Evolutionary conservation across 1,140 invertebrate species (phyloP).

Genomic region (Drosophila eugracilis): DNA sequence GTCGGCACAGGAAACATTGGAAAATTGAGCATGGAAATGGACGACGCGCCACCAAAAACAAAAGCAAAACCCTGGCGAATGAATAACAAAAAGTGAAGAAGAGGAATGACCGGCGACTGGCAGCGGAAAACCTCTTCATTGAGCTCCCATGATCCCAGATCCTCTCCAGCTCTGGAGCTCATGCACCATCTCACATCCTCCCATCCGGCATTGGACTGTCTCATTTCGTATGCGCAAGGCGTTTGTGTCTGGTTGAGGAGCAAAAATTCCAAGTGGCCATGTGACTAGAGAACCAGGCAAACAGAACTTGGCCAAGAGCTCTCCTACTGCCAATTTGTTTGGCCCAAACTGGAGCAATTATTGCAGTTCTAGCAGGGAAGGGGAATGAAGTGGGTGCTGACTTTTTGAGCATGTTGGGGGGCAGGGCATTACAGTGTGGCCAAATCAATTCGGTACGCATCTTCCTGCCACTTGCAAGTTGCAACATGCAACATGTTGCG

Average conservation of each 20-base stretch:
- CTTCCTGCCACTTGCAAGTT: constrained; percentile 75
- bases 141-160: constrained; percentile 43
- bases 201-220: constrained; percentile 56
- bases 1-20: constrained; percentile 74
- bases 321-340: constrained; percentile 51
- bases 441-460: constrained; percentile 81
- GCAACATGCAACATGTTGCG: constrained; percentile 54
- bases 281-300: constrained; percentile 9
- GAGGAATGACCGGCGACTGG: constrained; percentile 65
- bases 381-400: constrained; percentile 11
- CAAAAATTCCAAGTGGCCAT: constrained; percentile 48
- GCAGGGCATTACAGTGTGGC: constrained; percentile 44
- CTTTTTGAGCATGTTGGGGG: constrained; percentile 12
- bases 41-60: constrained; percentile 47
- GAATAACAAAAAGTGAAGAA: constrained; percentile 35
- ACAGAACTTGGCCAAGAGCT: constrained; percentile 14
- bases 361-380: constrained; percentile 27
- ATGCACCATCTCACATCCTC: constrained; percentile 15
- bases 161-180: constrained; percentile 20
- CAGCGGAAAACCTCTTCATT: constrained; percentile 82
- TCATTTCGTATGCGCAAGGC: constrained; percentile 78
- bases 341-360: constrained; percentile 55
- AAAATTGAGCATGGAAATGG: constrained; percentile 83
- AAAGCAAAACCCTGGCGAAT: constrained; percentile 13
- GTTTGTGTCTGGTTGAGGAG: constrained; percentile 43